Conservation (phyloP, 1,140 invertebrate genomes). For the Protaetia brevitarsis region DNA sequence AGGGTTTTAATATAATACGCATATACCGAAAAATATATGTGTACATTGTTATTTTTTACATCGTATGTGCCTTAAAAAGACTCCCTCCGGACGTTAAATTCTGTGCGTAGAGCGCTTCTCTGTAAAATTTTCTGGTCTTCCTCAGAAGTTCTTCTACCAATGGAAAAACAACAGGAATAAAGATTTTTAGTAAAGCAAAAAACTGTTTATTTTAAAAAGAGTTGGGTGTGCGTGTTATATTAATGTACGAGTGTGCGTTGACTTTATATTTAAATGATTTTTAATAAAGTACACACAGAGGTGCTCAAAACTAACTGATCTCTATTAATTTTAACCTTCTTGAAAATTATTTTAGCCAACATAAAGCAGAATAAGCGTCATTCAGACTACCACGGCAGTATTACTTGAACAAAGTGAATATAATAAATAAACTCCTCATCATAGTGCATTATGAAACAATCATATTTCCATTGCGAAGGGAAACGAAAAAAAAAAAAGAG, state of each 20-base stretch:
- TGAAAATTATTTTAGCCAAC: no score
- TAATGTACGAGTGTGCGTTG: no score
- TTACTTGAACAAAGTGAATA: background rate
- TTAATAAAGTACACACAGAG: no score
- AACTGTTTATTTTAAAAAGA: background rate
- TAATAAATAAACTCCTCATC: background rate
- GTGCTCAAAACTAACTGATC: no score
- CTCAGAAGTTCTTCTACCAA: background rate
- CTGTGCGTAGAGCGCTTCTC: background rate
- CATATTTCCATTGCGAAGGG: background rate
- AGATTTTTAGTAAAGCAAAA: background rate
- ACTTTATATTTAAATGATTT: no score
- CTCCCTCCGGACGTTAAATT: background rate
- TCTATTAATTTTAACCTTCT: no score
- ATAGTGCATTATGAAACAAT: background rate
- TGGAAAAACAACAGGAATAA: background rate
- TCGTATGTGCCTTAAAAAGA: background rate
- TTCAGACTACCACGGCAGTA: no score
- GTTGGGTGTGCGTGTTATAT: no score
- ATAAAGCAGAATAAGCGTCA: no score
- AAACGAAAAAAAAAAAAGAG: background rate
- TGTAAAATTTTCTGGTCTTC: background rate
- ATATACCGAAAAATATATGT: background rate
- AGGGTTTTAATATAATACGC: background rate
- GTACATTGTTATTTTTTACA: no score